These are phyloP conservation scores for Callyntrura sp. DNA, from an alignment of 2,888 invertebrate genomes.

Conservation along the genomic window DNA sequence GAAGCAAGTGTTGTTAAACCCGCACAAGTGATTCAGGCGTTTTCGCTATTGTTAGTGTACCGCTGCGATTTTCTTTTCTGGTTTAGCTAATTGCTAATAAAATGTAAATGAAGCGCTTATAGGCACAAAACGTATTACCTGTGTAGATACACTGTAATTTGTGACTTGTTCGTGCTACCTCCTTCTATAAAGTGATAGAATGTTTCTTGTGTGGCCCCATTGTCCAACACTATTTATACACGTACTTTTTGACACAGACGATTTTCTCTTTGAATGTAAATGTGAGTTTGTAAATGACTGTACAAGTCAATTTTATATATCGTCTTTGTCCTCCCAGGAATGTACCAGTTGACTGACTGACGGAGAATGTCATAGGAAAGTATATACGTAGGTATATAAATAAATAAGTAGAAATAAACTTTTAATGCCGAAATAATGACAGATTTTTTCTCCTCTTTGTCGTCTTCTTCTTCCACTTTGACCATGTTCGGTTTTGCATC, in stretches of 20 bases:
- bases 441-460: constrained; percentile 35
- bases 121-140: too few relatives aligned
- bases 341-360: constrained; percentile 51
- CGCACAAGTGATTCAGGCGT: constrained; percentile 73
- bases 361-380: constrained; percentile 60
- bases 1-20: constrained; percentile 53
- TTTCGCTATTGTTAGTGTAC: constrained; percentile 43
- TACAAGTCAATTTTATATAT: neutral
- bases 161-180: neutral
- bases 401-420: constrained; percentile 7
- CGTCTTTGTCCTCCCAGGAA: neutral
- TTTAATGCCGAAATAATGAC: constrained; percentile 71
- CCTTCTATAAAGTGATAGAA: neutral
- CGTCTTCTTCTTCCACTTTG: constrained; percentile 65
- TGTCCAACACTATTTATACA: neutral
- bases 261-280: constrained; percentile 21
- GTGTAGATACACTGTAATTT: neutral
- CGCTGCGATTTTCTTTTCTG: neutral
- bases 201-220: neutral
- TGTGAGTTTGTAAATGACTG: neutral
- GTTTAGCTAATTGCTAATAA: constrained; percentile 25
- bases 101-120: neutral
- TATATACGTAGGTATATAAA: neutral
- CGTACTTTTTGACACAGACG: neutral
- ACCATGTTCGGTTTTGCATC: constrained; percentile 73